A percentile compares a stretch with the other conserved stretches of the same genome.
Conservation (phyloP, 2,797 vertebrate species). For the Protosalanx chinensis region DNA sequence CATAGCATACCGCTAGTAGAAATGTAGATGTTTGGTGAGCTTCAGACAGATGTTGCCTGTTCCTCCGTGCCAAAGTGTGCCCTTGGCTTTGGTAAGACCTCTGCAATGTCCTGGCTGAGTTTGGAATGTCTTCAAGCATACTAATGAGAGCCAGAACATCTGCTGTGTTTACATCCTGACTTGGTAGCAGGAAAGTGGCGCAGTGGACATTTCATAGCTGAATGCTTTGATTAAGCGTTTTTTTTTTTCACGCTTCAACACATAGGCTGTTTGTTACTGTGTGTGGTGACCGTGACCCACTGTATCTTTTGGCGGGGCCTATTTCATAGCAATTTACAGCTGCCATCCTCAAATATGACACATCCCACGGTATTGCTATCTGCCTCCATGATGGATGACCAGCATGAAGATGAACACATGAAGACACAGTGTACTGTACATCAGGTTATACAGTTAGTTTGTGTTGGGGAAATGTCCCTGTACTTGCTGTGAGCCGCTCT, state of each 20-base stretch:
- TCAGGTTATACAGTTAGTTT: not conserved
- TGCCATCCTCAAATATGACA: not conserved
- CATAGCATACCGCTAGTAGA: not conserved
- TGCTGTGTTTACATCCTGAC: conserved; percentile 69
- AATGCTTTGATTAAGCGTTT: conserved; percentile 65
- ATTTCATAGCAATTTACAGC: not conserved
- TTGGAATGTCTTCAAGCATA: conserved; percentile 63
- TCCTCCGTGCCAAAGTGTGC: conserved; percentile 49
- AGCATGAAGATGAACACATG: not conserved
- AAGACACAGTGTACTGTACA: not conserved
- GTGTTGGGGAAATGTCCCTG: too few relatives aligned
- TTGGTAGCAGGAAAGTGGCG: conserved; percentile 59
- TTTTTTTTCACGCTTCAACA: conserved; percentile 60
- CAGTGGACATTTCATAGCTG: conserved; percentile 68
- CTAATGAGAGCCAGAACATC: conserved; percentile 78
- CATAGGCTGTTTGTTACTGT: conserved; percentile 62
- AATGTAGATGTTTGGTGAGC: conserved; percentile 27
- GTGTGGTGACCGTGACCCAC: conserved; percentile 55
- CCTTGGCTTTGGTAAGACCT: conserved; percentile 76
- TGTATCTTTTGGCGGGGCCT: conserved; percentile 25
- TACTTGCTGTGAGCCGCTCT: too few relatives aligned
- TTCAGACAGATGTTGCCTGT: conserved; percentile 27
- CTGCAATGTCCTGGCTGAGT: conserved; percentile 64
- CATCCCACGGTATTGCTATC: not conserved
- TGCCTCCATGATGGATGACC: too few relatives aligned